phyloP scores from a whole-genome alignment of 2,797 vertebrate genomes.

The Onychomys arenicola region DNA sequence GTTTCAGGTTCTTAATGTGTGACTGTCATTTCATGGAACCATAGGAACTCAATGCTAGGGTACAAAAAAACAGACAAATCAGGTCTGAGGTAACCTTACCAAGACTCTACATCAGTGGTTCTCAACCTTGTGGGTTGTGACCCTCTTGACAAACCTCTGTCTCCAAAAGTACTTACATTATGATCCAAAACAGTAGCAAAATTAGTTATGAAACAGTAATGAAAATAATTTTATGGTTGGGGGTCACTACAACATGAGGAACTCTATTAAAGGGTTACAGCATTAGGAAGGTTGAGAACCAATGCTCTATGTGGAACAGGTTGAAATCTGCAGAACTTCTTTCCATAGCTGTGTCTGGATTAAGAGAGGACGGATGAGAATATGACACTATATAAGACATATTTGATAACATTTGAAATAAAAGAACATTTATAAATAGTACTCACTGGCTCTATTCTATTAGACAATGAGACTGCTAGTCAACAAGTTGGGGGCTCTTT shows the following conservation, averaged over 20 bases:
- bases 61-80: not conserved
- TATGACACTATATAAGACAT: not conserved
- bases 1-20: not conserved
- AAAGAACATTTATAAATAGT: not conserved
- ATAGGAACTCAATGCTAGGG: not conserved
- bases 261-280: not conserved
- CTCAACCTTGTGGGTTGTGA: not conserved
- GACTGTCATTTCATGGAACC: not conserved
- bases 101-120: not conserved
- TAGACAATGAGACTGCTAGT: not conserved
- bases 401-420: not conserved
- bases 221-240: not conserved
- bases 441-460: not conserved
- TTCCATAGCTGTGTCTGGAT: not conserved
- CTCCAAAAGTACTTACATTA: not conserved
- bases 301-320: not conserved
- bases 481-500: not conserved
- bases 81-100: not conserved
- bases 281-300: not conserved
- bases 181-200: not conserved
- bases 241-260: not conserved
- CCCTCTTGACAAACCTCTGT: not conserved
- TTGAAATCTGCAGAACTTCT: not conserved
- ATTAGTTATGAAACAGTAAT: not conserved
- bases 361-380: not conserved